Evolutionary conservation across 2,113 vertebrate genomes (phyloP), one percentile per base, ranked within the genome.

Genomic region (Menura novaehollandiae): DNA sequence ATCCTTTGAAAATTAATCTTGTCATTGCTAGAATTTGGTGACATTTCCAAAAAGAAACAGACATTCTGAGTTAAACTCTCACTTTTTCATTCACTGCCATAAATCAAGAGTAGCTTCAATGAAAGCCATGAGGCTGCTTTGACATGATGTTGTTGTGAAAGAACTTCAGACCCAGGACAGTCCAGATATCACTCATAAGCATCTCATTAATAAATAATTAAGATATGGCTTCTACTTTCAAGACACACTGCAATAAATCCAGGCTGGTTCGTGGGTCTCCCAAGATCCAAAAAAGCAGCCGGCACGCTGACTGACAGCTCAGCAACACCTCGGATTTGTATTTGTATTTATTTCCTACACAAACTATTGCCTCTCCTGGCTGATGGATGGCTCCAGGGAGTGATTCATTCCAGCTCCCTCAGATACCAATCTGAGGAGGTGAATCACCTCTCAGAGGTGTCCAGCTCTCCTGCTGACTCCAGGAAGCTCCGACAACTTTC

Each of bases 391-490:
- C 93, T 82, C 85, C 59, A 71, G 85, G 90, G 69, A 44, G 55
- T 85, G 88, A 95, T 55, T 96, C 93, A 95, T 39, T 59, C 59
- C 91, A 78, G 60, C 69, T 87, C 69, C 52, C 52, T 67, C 7
- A 51, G 46, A 74, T 2, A 59, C 33, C 41, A 13, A 11, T 11
- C 72, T 6, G 5, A 23, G 82, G 39, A 85, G 83, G 51, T 96
- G 91, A 95, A 86, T 95, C 96, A 95, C 83, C 73, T 59, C 69
- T 78, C 56, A 21, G 76, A 89, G 56, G 43, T 51, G 60, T 64
- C 89, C 76, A 47, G 52, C 73, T 71, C 88, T 89, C 72, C 83
- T 60, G 30, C 30, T 59, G 55, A 52, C 41, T 85, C 30, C 24
- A 12, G 49, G 64, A 74, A 59, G 51, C 51, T 74, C 82, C 17